These are phyloP conservation scores for Cheilosia urbana DNA, from an alignment of 2,888 invertebrate species.

Conservation along the genomic window DNA sequence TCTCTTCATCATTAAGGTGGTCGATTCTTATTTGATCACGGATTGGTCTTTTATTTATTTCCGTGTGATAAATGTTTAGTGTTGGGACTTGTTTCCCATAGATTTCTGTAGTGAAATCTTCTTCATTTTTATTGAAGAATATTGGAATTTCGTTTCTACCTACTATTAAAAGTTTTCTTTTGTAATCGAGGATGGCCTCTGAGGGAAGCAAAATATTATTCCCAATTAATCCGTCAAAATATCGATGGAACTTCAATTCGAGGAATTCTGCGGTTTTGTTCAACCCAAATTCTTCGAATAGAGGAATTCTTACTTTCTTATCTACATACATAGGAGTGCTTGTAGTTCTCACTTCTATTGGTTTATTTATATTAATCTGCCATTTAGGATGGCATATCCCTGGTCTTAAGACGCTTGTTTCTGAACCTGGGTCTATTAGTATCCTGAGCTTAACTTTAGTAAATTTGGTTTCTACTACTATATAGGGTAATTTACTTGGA, in stretches of 20 bases:
- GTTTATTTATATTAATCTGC: background rate
- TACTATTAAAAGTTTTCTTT: slow-evolving; percentile 17
- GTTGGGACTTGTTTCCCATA: slow-evolving; percentile 8
- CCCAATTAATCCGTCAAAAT: slow-evolving; percentile 17
- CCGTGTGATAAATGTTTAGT: background rate
- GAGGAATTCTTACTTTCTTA: slow-evolving; percentile 23
- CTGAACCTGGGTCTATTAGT: background rate
- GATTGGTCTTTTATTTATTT: slow-evolving; percentile 8
- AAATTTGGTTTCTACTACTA: background rate
- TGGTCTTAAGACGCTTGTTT: too few species aligned
- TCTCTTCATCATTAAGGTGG: slow-evolving; percentile 18
- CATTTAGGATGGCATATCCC: slow-evolving; percentile 21
- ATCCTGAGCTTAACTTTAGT: slow-evolving; percentile 7
- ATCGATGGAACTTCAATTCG: slow-evolving; percentile 19
- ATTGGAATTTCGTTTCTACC: slow-evolving; percentile 31
- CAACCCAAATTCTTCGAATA: slow-evolving; percentile 16
- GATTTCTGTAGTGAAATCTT: background rate
- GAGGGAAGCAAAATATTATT: slow-evolving; percentile 20
- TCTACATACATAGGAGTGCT: background rate
- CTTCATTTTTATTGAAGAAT: slow-evolving; percentile 30
- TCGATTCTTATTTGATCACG: background rate
- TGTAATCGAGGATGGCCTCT: slow-evolving; percentile 18
- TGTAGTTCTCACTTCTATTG: background rate
- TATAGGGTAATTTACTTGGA: slow-evolving; percentile 2
- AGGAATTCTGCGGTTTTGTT: slow-evolving; percentile 40